Conservation (phyloP, 2,113 vertebrate genomes). For the Boleophthalmus pectinirostris region DNA sequence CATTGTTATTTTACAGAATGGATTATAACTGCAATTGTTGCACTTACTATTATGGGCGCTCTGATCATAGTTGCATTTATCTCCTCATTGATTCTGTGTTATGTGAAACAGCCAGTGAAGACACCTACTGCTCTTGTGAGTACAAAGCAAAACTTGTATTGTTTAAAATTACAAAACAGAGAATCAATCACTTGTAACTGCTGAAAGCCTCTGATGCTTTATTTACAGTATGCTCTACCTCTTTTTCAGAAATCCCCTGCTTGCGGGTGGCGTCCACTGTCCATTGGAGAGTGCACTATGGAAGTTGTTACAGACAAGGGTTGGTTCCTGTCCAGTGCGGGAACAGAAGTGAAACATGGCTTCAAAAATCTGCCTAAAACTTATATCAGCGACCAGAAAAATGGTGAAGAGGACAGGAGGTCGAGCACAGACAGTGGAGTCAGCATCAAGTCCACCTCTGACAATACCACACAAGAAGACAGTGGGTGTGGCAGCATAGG, state of each 20-base stretch:
- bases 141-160: neutral
- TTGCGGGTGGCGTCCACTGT: conserved; percentile 68
- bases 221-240: conserved; percentile 1
- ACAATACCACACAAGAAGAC: conserved; percentile 57
- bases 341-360: conserved; percentile 11
- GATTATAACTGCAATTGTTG: conserved; percentile 39
- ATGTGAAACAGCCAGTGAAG: conserved; percentile 64
- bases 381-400: conserved; percentile 3
- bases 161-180: neutral
- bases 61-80: conserved; percentile 19
- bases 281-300: conserved; percentile 43
- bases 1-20: conserved; percentile 36
- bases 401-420: conserved; percentile 49
- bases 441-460: conserved; percentile 44
- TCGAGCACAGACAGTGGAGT: conserved; percentile 74
- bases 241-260: conserved; percentile 64
- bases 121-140: conserved; percentile 72
- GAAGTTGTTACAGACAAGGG: conserved; percentile 75
- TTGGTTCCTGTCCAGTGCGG: conserved; percentile 64
- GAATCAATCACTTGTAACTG: neutral
- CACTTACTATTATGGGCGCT: conserved; percentile 33
- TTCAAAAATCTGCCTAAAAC: conserved; percentile 2
- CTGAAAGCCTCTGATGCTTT: neutral
- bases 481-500: conserved; percentile 75
- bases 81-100: conserved; percentile 37